Percentiles rank a stretch among this genome's conserved stretches.
These are phyloP conservation scores for Peromyscus maniculatus DNA, from an alignment of 2,113 vertebrate species.

Conservation along the genomic window DNA sequence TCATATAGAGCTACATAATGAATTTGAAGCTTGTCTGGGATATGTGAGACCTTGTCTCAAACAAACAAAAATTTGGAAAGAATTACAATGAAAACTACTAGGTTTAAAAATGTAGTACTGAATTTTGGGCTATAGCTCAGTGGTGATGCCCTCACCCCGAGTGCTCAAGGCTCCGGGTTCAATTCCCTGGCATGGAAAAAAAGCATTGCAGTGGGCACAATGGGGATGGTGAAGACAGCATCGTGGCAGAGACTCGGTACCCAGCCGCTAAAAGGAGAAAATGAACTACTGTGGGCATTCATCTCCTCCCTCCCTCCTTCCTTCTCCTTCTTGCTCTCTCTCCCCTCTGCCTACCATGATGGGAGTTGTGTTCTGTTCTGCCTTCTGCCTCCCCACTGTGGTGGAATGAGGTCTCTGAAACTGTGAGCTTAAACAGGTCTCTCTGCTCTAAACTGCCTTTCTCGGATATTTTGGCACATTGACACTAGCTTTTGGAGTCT, in stretches of 20 bases:
- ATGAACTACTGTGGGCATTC: too few species aligned
- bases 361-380: not conserved
- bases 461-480: not conserved
- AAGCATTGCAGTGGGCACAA: not conserved
- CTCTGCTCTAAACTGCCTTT: not conserved
- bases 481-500: not conserved
- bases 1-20: not conserved
- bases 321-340: too few species aligned
- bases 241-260: not conserved
- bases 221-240: not conserved
- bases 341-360: not conserved
- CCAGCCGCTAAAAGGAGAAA: not conserved
- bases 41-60: not conserved
- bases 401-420: not conserved
- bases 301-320: too few species aligned
- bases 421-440: not conserved
- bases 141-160: not conserved
- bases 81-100: not conserved
- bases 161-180: not conserved
- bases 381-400: not conserved
- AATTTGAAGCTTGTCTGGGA: not conserved
- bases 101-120: constrained; percentile 19
- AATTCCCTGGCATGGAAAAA: not conserved
- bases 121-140: not conserved
- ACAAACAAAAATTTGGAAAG: not conserved